Percentiles rank a stretch among this genome's conserved stretches.
Conservation (phyloP, 1,140 invertebrate genomes). For the Drosophila tropicalis region DNA sequence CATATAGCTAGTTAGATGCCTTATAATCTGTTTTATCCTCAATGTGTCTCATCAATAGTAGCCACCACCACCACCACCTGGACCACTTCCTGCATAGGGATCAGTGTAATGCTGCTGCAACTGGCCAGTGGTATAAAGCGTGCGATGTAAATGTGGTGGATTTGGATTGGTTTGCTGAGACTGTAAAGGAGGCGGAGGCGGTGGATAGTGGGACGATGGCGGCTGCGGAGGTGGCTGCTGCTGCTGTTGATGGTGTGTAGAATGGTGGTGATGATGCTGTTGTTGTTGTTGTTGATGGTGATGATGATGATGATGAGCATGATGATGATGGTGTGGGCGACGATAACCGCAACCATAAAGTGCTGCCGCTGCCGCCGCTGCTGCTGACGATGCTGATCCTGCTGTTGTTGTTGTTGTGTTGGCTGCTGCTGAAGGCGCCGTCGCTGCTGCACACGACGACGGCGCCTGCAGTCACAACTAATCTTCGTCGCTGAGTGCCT, state of each 20-base stretch:
- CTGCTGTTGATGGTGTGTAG: background rate
- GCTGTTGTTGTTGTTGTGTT: constrained; percentile 38
- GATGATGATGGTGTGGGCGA: constrained; percentile 40
- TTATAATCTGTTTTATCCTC: background rate
- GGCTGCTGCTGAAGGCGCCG: constrained; percentile 54
- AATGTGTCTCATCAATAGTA: constrained; percentile 37
- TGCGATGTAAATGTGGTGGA: background rate
- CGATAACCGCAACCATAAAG: constrained; percentile 45
- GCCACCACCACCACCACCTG: constrained; percentile 26
- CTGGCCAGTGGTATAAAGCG: background rate
- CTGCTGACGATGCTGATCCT: constrained; percentile 29
- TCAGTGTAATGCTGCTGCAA: constrained; percentile 20
- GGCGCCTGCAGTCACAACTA: constrained; percentile 84
- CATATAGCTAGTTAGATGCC: background rate
- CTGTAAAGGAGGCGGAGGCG: background rate
- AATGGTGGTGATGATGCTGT: background rate
- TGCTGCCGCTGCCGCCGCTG: constrained; percentile 36
- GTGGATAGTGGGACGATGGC: background rate
- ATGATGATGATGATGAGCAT: constrained; percentile 38
- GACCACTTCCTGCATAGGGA: constrained; percentile 9
- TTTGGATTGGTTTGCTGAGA: background rate
- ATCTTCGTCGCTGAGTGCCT: constrained; percentile 94
- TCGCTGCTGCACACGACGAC: constrained; percentile 69
- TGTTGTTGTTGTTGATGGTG: constrained; percentile 14
- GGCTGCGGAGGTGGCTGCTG: background rate